These are phyloP conservation scores for Chaitophorus viminalis DNA, from an alignment of 2,888 invertebrate genomes.

Conservation along the genomic window DNA sequence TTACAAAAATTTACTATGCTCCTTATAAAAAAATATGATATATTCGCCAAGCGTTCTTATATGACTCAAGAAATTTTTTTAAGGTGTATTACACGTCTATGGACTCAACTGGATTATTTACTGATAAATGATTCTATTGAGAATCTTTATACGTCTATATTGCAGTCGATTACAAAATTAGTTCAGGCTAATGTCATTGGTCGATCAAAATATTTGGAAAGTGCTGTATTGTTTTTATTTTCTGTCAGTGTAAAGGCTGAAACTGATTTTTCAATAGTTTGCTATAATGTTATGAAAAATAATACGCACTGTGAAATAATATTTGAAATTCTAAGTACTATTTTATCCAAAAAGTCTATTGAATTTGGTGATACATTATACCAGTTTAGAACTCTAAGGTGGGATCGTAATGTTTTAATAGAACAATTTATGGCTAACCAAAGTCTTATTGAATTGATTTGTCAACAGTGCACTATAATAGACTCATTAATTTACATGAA, in stretches of 20 bases:
- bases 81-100: constrained; percentile 39
- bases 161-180: constrained; percentile 10
- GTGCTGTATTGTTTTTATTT: constrained; percentile 46
- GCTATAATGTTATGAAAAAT: background rate
- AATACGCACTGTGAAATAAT: constrained; percentile 11
- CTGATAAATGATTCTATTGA: constrained; percentile 30
- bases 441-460: constrained; percentile 37
- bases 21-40: constrained; percentile 5
- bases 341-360: constrained; percentile 21
- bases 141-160: constrained; percentile 4
- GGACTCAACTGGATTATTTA: constrained; percentile 35
- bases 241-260: constrained; percentile 27
- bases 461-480: constrained; percentile 29
- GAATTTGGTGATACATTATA: background rate
- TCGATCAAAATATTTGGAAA: constrained; percentile 51
- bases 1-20: constrained; percentile 19
- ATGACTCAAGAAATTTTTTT: constrained; percentile 47
- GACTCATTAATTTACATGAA: constrained; percentile 31
- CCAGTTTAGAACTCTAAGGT: constrained; percentile 15
- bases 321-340: constrained; percentile 31
- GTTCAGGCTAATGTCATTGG: constrained; percentile 10
- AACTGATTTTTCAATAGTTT: constrained; percentile 38
- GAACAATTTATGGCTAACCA: constrained; percentile 30
- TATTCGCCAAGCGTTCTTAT: constrained; percentile 19
- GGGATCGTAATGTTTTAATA: background rate